Base-by-base conservation (phyloP, 2,797 vertebrate genomes). In the Chaetophractus vellerosus region DNA sequence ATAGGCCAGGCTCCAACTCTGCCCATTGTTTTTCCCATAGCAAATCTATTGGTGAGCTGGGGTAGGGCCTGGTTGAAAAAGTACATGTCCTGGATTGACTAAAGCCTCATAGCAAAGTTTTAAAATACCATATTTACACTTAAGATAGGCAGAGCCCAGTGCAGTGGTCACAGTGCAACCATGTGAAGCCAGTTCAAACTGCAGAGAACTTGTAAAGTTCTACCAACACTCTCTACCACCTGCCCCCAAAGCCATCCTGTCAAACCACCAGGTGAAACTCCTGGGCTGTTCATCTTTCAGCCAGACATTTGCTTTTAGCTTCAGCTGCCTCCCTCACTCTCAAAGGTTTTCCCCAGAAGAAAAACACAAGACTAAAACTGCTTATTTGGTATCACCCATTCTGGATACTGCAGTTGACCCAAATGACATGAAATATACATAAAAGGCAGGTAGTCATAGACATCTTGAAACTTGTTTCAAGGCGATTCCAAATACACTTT, bases 341-440 rank as follows among this genome's bases (percentile, higher is more conserved):
- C 36, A 75, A 63, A 85, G 2, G 3, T 48, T 71, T 82, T 6
- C 24, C 50, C 38, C 12, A 3, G 7, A 50, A 41, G 59, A 33
- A 72, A 61, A 71, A 50, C 16, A n/a, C n/a, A 63, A 63, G 26
- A 72, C 63, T 15, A 18, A 48, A 75, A 55, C 83, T 72, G 24
- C 41, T 81, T 75, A 69, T 31, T 33, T 91, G 45, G 66, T 11
- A 41, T 66, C 87, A 48, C 18, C 18, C 24, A 9, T 88, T 63
- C 87, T 76, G n/a, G 83, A 52, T 23, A 24, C 83, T 84, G 1
- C 59, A 76, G 28, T 28, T 68, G 50, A 18, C 52, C 41, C 78
- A 64, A 88, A 76, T 38, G 19, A 91, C 89, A 86, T 83, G 57
- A 82, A 85, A 76, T 64, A 18, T 81, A 2, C 31, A 26, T 50